phyloP scores from a whole-genome alignment of 2,113 vertebrate species.

The Oryzias javanicus region DNA sequence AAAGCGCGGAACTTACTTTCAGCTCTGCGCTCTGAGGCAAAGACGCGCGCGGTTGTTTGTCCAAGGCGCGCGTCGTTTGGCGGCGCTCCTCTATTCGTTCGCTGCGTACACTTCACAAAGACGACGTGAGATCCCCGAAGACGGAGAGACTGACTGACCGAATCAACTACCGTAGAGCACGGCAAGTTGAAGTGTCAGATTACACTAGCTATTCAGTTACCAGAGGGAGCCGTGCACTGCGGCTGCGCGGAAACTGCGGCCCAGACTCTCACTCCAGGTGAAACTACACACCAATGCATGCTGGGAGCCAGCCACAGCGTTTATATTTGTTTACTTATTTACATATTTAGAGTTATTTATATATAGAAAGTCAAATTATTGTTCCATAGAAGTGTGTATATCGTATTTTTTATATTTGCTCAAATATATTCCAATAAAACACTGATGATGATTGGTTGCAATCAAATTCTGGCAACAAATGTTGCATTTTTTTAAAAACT shows the following conservation, averaged over 20 bases:
- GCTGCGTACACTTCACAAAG: slow-evolving; percentile 81
- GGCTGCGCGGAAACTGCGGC: slow-evolving; percentile 86
- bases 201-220: slow-evolving; percentile 99
- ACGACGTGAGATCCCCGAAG: slow-evolving; percentile 87
- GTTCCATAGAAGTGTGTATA: too few relatives aligned
- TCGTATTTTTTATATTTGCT: too few relatives aligned
- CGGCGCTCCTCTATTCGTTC: slow-evolving; percentile 44
- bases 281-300: slow-evolving; percentile 10
- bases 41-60: slow-evolving; percentile 66
- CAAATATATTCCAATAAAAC: too few relatives aligned
- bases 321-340: too few relatives aligned
- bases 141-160: slow-evolving; percentile 95
- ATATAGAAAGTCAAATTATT: too few relatives aligned
- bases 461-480: too few relatives aligned
- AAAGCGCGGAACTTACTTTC: slow-evolving; percentile 87
- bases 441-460: too few relatives aligned
- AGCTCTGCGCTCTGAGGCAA: slow-evolving; percentile 68
- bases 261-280: slow-evolving; percentile 72
- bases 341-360: too few relatives aligned
- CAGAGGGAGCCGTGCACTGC: slow-evolving; percentile 88
- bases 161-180: slow-evolving; percentile 97
- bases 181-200: slow-evolving; percentile 99
- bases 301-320: too few relatives aligned
- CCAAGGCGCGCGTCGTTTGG: slow-evolving; percentile 64
- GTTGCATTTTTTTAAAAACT: too few relatives aligned